Percentiles rank a stretch among this genome's conserved stretches.
Evolutionary conservation across 1,140 invertebrate genomes (phyloP).

Genomic region (Aphis craccivora): DNA sequence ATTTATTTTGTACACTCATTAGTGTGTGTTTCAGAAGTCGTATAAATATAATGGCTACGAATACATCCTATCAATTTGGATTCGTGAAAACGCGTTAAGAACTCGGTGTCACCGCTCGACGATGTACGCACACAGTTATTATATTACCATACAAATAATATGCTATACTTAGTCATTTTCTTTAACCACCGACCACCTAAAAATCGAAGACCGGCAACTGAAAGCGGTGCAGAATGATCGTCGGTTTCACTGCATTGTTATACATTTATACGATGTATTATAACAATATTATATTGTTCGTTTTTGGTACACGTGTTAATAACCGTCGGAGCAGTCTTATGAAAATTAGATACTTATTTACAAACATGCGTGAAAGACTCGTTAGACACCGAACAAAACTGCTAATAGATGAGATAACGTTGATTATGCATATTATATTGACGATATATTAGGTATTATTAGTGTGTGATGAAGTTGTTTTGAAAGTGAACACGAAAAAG

Average conservation of each 20-base stretch:
- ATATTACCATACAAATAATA: neutral
- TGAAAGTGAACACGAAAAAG: constrained; percentile 1
- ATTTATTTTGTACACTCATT: no score
- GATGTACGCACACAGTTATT: neutral
- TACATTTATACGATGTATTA: neutral
- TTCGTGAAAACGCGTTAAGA: no score
- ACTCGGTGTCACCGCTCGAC: no score
- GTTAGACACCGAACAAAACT: neutral
- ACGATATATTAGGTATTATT: neutral
- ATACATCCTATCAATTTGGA: no score
- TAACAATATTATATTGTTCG: constrained; percentile 5
- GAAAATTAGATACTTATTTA: neutral
- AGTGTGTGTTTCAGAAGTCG: no score
- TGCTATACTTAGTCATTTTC: neutral
- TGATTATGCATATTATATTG: constrained; percentile 6
- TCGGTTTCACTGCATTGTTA: neutral
- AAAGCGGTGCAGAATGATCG: neutral
- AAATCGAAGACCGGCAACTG: neutral
- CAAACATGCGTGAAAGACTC: neutral
- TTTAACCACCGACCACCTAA: neutral
- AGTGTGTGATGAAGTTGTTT: neutral
- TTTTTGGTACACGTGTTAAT: neutral
- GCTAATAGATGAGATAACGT: neutral
- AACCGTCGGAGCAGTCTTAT: neutral
- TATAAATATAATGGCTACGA: no score